Conservation (phyloP, 2,113 vertebrate genomes). For the Grantiella picta region DNA sequence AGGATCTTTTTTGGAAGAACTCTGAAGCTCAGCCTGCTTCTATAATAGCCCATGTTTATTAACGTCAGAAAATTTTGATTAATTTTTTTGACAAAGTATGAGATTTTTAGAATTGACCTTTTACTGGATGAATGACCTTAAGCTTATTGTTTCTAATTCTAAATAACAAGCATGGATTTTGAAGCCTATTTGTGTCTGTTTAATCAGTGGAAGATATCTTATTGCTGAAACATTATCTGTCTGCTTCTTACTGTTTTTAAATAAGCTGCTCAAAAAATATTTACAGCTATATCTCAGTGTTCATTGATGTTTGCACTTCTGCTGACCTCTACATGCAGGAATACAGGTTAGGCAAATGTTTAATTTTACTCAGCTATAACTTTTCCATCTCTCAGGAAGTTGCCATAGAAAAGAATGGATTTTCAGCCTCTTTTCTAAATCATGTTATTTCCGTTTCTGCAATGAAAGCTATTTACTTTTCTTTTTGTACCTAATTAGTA, state of each 20-base stretch:
- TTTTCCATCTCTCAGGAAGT: constrained; percentile 27
- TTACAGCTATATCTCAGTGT: not conserved
- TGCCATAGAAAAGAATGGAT: not conserved
- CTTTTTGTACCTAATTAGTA: constrained; percentile 31
- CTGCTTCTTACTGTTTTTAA: constrained; percentile 4
- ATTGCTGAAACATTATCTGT: not conserved
- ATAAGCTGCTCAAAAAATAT: not conserved
- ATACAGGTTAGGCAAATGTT: constrained; percentile 22
- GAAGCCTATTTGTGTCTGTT: not conserved
- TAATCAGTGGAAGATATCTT: not conserved
- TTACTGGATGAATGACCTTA: not conserved
- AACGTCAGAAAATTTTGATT: not conserved
- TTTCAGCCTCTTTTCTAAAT: constrained; percentile 13
- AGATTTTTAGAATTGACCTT: not conserved
- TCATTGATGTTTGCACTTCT: constrained; percentile 11
- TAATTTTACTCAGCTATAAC: not conserved
- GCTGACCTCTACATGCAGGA: not conserved
- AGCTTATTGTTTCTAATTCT: not conserved
- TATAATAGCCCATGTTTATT: not conserved
- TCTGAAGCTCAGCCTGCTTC: not conserved
- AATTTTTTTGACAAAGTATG: not conserved
- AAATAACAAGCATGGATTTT: not conserved
- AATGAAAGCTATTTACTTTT: not conserved
- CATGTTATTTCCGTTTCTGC: constrained; percentile 12
- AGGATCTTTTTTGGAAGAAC: not conserved